Evolutionary conservation across 1,140 invertebrate genomes (phyloP).

Genomic region (Drosophila orosa): DNA sequence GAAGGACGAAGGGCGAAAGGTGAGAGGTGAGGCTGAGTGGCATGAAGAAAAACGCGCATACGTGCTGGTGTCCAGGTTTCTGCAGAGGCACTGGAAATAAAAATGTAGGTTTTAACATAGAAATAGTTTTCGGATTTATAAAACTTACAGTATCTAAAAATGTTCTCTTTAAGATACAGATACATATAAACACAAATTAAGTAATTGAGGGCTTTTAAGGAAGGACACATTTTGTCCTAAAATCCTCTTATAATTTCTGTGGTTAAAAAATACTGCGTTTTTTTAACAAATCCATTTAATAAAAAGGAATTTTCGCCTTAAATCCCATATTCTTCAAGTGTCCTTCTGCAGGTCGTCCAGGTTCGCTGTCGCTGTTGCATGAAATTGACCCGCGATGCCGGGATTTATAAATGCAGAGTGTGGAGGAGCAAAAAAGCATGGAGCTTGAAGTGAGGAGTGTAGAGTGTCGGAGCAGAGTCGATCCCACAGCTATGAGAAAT

Average conservation of each 20-base stretch:
- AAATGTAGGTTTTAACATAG: not conserved
- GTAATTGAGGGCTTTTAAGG: not conserved
- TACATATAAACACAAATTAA: not conserved
- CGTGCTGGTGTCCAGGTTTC: constrained; percentile 74
- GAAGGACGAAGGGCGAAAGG: constrained; percentile 1
- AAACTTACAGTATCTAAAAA: not conserved
- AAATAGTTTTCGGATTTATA: too few relatives aligned
- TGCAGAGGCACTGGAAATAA: constrained; percentile 8
- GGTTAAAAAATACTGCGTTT: not conserved
- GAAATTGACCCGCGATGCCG: constrained; percentile 78
- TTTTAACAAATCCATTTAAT: not conserved
- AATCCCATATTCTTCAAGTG: not conserved
- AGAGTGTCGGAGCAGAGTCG: constrained; percentile 43
- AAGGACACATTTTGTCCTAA: not conserved
- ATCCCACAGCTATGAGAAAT: constrained; percentile 70
- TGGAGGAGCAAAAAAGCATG: not conserved
- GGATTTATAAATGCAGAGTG: constrained; percentile 69
- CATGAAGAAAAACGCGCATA: constrained; percentile 71
- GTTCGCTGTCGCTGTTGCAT: constrained; percentile 68
- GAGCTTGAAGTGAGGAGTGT: constrained; percentile 28
- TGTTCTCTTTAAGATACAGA: too few relatives aligned
- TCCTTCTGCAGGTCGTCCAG: constrained; percentile 29
- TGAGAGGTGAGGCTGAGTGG: constrained; percentile 32
- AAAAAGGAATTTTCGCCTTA: not conserved
- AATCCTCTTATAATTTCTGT: not conserved